Base-by-base conservation (phyloP, 2,888 invertebrate genomes). In the Euzetes globulus region DNA sequence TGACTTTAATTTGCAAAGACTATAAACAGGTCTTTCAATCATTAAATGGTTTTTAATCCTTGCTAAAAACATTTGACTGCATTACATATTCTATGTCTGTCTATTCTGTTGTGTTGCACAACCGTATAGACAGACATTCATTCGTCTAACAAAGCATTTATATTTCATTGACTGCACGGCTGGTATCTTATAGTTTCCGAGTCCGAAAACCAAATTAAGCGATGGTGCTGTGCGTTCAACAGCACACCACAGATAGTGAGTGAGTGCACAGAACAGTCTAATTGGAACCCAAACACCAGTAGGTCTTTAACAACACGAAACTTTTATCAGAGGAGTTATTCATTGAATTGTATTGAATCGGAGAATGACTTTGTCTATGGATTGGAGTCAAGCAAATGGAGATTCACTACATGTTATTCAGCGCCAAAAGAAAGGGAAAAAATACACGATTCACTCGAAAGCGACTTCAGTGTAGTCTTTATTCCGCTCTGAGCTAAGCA, bases 151-250 rank as follows among this genome's bases (percentile, higher is more conserved):
- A 27, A 58, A 29, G 22, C 58, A 58, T 58, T 58, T 58, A 58
- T 58, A 17, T 58, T 58, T 58, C 58, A 58, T 58, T 58, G 27
- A 58, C 3, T 29, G 29, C 27, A 27, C 29, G 29, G 13, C 58
- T 58, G 6, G 58, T 58, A 58, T 58, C 58, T 58, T 27, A 29
- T 58, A 17, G 25, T 2, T 19, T 19, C n/a, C 1, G n/a, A 5
- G n/a, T 5, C n/a, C 50, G 4, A 22, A 58, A 58, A 58, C 58
- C 17, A 58, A 58, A 58, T 58, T 58, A 58, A 58, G 58, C 27
- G 58, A n/a, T n/a, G n/a, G 29, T 58, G 58, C 55, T 55, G 55
- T 55, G 55, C 55, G 19, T 25, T 55, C 55, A 25, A 55, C 55
- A 55, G 22, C 55, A 55, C 19, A 55, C 19, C 55, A 55, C 19